Percentiles rank a stretch among this genome's conserved stretches.
Evolutionary conservation across 2,113 vertebrate species (phyloP).

Genomic region (Nothocercus nigrocapillus): DNA sequence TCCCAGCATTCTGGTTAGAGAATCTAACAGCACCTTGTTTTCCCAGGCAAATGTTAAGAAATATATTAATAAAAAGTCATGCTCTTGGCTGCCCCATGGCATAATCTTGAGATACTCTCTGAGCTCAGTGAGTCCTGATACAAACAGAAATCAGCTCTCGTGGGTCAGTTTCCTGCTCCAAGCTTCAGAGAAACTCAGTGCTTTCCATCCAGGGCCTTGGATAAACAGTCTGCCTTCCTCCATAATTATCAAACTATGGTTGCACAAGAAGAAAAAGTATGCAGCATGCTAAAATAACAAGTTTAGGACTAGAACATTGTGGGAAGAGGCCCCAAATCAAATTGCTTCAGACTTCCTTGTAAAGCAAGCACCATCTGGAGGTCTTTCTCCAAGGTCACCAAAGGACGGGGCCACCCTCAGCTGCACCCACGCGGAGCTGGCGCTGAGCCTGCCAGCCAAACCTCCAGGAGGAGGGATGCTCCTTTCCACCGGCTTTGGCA

Average conservation of each 20-base stretch:
- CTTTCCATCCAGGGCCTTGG: neutral
- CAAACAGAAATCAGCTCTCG: fast-evolving
- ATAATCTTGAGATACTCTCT: neutral
- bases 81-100: neutral
- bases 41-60: neutral
- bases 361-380: neutral
- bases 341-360: constrained; percentile 15
- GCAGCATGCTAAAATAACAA: neutral
- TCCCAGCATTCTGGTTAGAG: neutral
- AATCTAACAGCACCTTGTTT: neutral
- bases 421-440: neutral
- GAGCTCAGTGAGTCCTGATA: neutral
- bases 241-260: neutral
- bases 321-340: neutral
- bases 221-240: neutral
- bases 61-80: neutral
- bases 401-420: neutral
- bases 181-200: neutral
- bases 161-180: neutral
- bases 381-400: neutral
- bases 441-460: neutral
- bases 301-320: neutral
- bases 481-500: neutral
- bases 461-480: neutral
- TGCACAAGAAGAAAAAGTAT: neutral